A percentile compares a stretch with the other conserved stretches of the same genome.
Conservation (phyloP, 2,888 invertebrate genomes). For the Glaucopsyche alexis region DNA sequence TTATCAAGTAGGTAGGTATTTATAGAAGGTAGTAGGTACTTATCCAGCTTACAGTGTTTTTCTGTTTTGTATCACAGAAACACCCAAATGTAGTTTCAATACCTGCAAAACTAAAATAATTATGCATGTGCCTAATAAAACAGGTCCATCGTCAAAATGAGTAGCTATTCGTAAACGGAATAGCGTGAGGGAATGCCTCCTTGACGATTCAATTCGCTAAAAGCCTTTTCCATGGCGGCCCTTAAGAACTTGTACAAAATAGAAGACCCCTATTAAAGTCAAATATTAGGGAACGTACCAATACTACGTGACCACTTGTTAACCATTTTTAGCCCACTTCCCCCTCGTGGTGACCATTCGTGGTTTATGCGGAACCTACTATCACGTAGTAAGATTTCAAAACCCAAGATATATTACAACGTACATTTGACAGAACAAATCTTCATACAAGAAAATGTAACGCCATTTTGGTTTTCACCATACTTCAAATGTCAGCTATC, state of each 20-base stretch:
- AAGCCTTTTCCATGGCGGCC: slow-evolving; percentile 46
- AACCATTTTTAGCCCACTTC: no score
- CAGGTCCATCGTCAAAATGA: slow-evolving; percentile 36
- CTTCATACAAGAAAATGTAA: no score
- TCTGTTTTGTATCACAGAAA: background rate
- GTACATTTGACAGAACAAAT: no score
- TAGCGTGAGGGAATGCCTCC: slow-evolving; percentile 43
- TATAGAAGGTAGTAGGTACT: no score
- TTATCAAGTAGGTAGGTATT: background rate
- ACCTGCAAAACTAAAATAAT: background rate
- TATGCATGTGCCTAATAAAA: slow-evolving; percentile 11
- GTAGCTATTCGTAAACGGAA: slow-evolving; percentile 43
- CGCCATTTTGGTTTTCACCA: no score
- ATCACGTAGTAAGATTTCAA: no score
- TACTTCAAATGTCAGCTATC: no score
- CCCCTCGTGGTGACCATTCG: no score
- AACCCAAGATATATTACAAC: no score
- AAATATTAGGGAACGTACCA: background rate
- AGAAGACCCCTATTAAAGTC: slow-evolving; percentile 32
- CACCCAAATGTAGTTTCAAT: background rate
- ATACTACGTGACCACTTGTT: no score
- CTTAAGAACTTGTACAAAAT: slow-evolving; percentile 39
- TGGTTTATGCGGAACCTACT: no score
- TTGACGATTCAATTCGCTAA: slow-evolving; percentile 59
- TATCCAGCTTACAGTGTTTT: no score